Base-by-base conservation (phyloP, 2,113 vertebrate species). In the Xyliphius kryptos region DNA sequence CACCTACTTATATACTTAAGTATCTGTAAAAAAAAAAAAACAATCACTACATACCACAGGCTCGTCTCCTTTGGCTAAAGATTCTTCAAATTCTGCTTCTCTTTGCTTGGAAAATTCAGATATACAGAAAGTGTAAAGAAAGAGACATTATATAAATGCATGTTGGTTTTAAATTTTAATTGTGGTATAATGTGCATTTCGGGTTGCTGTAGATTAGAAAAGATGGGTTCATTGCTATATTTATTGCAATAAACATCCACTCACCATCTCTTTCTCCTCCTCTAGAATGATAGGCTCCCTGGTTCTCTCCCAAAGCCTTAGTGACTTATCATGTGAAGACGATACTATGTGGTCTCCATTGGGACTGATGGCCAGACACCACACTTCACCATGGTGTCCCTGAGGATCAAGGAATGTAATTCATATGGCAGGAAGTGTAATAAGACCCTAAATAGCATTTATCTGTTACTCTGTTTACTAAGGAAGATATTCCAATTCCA, bases 231-330 rank as follows among this genome's bases (percentile, higher is more conserved):
- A n/a, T n/a, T n/a, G n/a, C n/a, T n/a, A n/a, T n/a, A n/a, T n/a
- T n/a, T n/a, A n/a, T n/a, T n/a, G n/a, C n/a, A n/a, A n/a, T n/a
- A n/a, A n/a, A n/a, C n/a, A n/a, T n/a, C n/a, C n/a, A 56, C 88
- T 89, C 66, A 98, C 95, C 91, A 90, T 93, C 78, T 97, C 95
- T 38, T 86, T 86, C 61, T 99, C 96, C 76, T 97, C 95, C 70
- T 97, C 94, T 69, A 99, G 80, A 70, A 99, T 87, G 56, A 99
- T 91, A 1, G 90, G 93, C 63, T 99, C 96, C 63, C 89, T 89
- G 0, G 92, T 97, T 71, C 94, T 89, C 74, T 97, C 93, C 96
- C 96, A 99, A 37, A 99, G 90, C 3, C 96, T 90, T 67, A 99
- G 81, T 1, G 94, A 96, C 72, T 96, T 97, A 82, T 99, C 95